Evolutionary conservation across 2,113 vertebrate species (phyloP), one percentile per base, ranked within the genome.

Genomic region (Hippoglossus stenolepis): DNA sequence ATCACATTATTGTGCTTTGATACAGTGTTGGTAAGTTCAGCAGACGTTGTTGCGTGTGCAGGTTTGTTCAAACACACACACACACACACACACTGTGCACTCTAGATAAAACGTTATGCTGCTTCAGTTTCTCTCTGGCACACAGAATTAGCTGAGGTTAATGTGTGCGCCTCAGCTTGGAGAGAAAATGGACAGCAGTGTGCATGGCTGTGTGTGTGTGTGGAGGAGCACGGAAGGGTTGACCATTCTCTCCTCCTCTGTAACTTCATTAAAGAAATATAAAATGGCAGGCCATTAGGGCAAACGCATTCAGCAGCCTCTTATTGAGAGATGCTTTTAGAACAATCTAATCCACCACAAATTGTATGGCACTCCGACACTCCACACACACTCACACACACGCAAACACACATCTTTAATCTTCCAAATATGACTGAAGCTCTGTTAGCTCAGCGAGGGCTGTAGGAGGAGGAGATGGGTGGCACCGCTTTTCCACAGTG

Each of bases 201-300:
- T 57, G n/a, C n/a, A 23, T 43, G 12, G 40, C 11, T 43, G 53
- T 66, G 64, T 54, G 60, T 70, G 80, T 64, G 64, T 65, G 60
- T 77, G 20, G 59, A 57, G 57, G 65, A 78, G 79, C 83, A 85
- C 28, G 3, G 84, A 58, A 14, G 75, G 87, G 82, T 72, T 89
- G 81, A 83, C 85, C 88, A 88, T 91, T 89, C 86, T 88, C 86
- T 80, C 82, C 87, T 86, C 89, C 79, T 91, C 87, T 60, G 62
- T 94, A 94, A 94, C 92, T 94, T 94, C 79, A 93, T 95, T 94
- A 92, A 89, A 91, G 90, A 92, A 92, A 93, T 93, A 92, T 91
- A 93, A 93, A 94, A 93, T 89, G 89, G 91, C 86, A 90, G 93
- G 90, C 87, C 92, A 93, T 94, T 94, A 93, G 89, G 90, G 84